phyloP scores from a whole-genome alignment of 1,140 invertebrate species.

The Neocloeon triangulifer region DNA sequence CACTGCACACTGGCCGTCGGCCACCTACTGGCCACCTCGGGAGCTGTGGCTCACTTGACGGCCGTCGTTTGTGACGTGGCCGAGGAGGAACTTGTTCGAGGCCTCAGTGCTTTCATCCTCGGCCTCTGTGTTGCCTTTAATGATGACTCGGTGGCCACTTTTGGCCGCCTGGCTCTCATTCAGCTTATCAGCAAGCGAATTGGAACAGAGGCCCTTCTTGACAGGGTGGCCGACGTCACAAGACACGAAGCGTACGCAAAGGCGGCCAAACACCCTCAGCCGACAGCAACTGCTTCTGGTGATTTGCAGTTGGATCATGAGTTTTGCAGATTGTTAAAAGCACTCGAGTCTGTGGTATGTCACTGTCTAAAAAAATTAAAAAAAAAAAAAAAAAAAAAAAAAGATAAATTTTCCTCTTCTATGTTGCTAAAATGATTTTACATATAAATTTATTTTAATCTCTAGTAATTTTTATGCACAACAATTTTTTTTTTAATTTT shows the following conservation, averaged over 20 bases:
- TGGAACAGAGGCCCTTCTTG: conserved; percentile 71
- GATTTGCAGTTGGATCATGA: conserved; percentile 87
- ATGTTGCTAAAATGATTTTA: too few relatives aligned
- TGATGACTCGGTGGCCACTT: conserved; percentile 66
- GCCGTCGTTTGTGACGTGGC: conserved; percentile 41
- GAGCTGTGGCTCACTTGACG: conserved; percentile 66
- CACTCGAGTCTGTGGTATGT: conserved; percentile 35
- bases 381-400: too few relatives aligned
- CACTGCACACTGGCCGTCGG: conserved; percentile 66
- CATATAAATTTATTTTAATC: too few relatives aligned
- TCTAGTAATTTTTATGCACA: too few relatives aligned
- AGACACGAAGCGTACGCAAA: conserved; percentile 77
- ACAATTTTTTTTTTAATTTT: background rate
- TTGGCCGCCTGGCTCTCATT: too few relatives aligned
- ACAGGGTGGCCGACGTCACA: conserved; percentile 65
- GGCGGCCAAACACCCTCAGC: conserved; percentile 82
- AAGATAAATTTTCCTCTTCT: too few relatives aligned
- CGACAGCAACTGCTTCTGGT: conserved; percentile 42
- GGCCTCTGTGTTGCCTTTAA: conserved; percentile 85
- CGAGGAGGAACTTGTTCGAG: conserved; percentile 66
- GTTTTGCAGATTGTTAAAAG: conserved; percentile 76
- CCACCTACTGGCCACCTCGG: conserved; percentile 61
- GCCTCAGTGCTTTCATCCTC: conserved; percentile 82
- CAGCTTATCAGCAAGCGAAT: conserved; percentile 79
- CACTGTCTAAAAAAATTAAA: too few relatives aligned